Evolutionary conservation across 1,140 invertebrate species (phyloP).

Genomic region (Zaprionus lachaisei): DNA sequence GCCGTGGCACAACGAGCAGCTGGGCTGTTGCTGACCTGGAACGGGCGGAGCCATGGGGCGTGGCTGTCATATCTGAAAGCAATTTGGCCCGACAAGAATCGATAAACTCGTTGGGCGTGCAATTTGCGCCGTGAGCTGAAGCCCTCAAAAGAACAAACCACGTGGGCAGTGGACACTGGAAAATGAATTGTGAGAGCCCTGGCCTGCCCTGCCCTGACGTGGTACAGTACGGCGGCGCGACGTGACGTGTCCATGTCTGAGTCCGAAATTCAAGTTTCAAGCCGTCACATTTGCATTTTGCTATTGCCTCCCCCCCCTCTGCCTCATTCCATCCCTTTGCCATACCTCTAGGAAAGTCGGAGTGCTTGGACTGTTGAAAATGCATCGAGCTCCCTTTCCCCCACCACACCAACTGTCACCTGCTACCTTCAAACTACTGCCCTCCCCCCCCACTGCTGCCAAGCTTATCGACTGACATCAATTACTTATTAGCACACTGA

Average conservation of each 20-base stretch:
- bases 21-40: conserved; percentile 58
- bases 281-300: conserved; percentile 66
- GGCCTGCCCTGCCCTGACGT: not conserved
- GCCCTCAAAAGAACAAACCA: conserved; percentile 60
- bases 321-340: not conserved
- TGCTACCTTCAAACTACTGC: not conserved
- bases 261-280: conserved; percentile 74
- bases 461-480: conserved; percentile 60
- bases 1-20: conserved; percentile 17
- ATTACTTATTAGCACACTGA: conserved; percentile 74
- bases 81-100: conserved; percentile 77
- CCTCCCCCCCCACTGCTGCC: not conserved
- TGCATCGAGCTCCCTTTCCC: conserved; percentile 49
- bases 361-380: conserved; percentile 40
- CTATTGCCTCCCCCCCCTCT: not conserved
- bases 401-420: conserved; percentile 10
- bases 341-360: not conserved
- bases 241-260: not conserved
- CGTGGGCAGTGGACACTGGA: conserved; percentile 12
- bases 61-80: conserved; percentile 81
- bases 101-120: conserved; percentile 82
- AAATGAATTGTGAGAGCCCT: not conserved
- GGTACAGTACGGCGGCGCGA: not conserved
- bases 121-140: conserved; percentile 65
- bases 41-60: conserved; percentile 60